These are phyloP conservation scores for Chaenodraco wilsoni DNA, from an alignment of 2,797 vertebrate genomes.

Conservation along the genomic window DNA sequence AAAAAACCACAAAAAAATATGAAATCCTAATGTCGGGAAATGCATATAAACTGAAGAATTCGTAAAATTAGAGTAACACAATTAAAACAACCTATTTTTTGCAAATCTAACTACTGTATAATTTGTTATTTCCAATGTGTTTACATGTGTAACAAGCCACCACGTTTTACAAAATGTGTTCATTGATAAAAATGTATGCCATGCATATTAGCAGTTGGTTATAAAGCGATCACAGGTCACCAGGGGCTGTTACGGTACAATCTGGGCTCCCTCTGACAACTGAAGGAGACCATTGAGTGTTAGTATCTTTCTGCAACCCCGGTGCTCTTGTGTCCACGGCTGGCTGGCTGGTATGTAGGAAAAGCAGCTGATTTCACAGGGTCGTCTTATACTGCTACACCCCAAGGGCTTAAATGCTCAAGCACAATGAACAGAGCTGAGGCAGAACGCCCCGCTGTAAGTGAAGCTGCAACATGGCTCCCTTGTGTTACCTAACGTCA, in stretches of 20 bases:
- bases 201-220: constrained; percentile 31
- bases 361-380: constrained; percentile 79
- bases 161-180: constrained; percentile 9
- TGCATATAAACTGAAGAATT: neutral
- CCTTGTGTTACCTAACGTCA: constrained; percentile 43
- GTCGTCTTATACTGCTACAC: constrained; percentile 67
- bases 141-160: neutral
- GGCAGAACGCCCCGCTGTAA: constrained; percentile 53
- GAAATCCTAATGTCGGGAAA: constrained; percentile 1
- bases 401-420: constrained; percentile 58
- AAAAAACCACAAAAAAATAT: constrained; percentile 4
- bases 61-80: neutral
- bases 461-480: constrained; percentile 23
- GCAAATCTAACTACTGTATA: neutral
- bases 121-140: neutral
- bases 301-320: constrained; percentile 32
- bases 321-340: constrained; percentile 47
- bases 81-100: neutral
- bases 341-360: constrained; percentile 58
- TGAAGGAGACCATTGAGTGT: constrained; percentile 51
- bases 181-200: constrained; percentile 21
- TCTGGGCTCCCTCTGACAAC: constrained; percentile 30
- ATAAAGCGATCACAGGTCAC: constrained; percentile 43
- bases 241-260: constrained; percentile 55
- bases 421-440: constrained; percentile 71